Evolutionary conservation across 2,113 vertebrate species (phyloP), one percentile per base, ranked within the genome.

Genomic region (Microcebus lehilahytsara): DNA sequence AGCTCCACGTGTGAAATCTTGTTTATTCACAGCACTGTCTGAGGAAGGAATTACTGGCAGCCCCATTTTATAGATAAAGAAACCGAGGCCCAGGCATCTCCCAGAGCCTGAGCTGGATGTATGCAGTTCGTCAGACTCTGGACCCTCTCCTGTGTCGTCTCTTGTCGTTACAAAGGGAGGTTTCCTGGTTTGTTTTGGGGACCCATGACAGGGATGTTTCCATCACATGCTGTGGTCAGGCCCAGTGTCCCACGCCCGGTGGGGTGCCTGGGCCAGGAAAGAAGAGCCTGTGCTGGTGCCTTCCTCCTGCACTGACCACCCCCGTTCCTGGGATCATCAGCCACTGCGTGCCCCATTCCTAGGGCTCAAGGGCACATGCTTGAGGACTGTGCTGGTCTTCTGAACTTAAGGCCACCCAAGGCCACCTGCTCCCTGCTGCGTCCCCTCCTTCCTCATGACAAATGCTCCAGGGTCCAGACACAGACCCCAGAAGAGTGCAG

Each of bases 401-500:
- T 83, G 51, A 83, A 78, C 40, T 96, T 58, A 46, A 46, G 78
- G 93, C 80, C 58, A 90, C 77, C 13, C 20, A 17, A 58, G 51
- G 91, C 95, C 95, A 97, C 84, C 86, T 85, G 74, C 51, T 97
- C 9, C 34, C 62, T 58, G 49, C 83, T 74, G 11, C 5, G 11
- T 27, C 64, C 34, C 40, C 60, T 71, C 51, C 83, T 49, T 93
- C 66, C 62, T 25, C 40, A 46, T 12, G 69, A 64, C 92, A 97
- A 78, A 94, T 74, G 93, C 91, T 84, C 71, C 58, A 22, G 53
- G 56, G 74, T 92, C 85, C 87, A 96, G 92, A 97, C 84, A 14
- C 51, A 64, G 96, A 96, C 96, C 97, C 96, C 93, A 56, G 95
- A 81, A 56, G 93, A 71, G 37, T 1, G 1, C n/a, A 85, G 78